Evolutionary conservation across 1,140 invertebrate species (phyloP), one percentile per base, ranked within the genome.

Genomic region (Zaprionus tsacasi): DNA sequence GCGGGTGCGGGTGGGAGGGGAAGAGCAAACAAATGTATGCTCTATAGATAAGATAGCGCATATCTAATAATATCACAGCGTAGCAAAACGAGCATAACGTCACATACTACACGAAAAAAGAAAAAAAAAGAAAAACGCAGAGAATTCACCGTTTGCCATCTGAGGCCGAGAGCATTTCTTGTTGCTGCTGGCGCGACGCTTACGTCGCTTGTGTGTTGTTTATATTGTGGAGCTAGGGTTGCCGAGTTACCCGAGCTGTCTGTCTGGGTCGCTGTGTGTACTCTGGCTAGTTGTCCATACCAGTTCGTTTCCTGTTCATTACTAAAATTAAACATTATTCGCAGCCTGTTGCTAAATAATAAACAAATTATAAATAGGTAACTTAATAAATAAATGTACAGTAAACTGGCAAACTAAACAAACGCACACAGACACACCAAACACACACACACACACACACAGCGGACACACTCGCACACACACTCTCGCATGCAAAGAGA

Each of bases 351-450:
- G 80, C 80, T 83, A 88, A 87, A 88, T 83, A 87, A 87, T 87
- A 88, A 88, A 88, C 83, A 89, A 88, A 89, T 88, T 88, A 88
- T 88, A 88, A 89, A 88, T 88, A 88, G 83, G 83, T 88, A 89
- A 88, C 85, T 88, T 81, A 88, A 89, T 88, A 87, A 87, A 76
- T 79, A 35, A 35, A 15, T 45, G 74, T 79, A 79, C 77, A 86
- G 78, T 72, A 73, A 70, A 68, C 71, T 33, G 65, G 56, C n/a
- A 55, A 68, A 67, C 59, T 56, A 60, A 64, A 68, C 36, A 76
- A 78, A 71, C 52, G 45, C 60, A 67, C n/a, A 57, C 48, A 58
- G 55, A 70, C 58, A 73, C 36, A 61, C 61, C 55, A n/a, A 52
- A 48, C 52, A 59, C 3, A 45, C 55, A 43, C 17, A 61, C 36